These are phyloP conservation scores for Lepus americanus DNA, from an alignment of 2,113 vertebrate species.

Conservation along the genomic window DNA sequence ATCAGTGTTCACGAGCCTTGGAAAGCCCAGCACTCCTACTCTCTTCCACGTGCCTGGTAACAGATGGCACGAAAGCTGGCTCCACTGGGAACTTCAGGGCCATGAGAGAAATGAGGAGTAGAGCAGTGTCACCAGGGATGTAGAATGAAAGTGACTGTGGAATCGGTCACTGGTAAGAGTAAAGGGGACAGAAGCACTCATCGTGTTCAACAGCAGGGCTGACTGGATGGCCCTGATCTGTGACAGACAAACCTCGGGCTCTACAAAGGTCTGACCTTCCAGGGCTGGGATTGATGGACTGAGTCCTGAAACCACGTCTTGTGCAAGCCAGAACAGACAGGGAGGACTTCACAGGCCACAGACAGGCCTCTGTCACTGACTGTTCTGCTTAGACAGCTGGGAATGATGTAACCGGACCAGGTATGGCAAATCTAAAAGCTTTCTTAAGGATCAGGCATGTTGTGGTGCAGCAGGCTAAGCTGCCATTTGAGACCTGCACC, in stretches of 20 bases:
- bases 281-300: too few relatives aligned
- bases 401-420: background rate
- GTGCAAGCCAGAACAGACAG: background rate
- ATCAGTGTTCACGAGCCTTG: background rate
- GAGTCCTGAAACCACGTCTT: background rate
- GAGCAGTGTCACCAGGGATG: background rate
- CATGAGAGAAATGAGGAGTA: background rate
- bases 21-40: background rate
- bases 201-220: background rate
- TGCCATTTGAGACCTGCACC: too few relatives aligned
- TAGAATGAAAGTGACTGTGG: background rate
- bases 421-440: background rate
- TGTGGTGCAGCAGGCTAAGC: too few relatives aligned
- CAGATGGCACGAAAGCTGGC: accelerated
- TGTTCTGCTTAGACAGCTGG: background rate
- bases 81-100: too few relatives aligned
- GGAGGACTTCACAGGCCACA: accelerated
- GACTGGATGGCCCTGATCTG: background rate
- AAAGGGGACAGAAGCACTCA: background rate
- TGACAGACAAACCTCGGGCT: background rate
- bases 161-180: background rate
- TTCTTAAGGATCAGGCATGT: background rate
- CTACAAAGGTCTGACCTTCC: accelerated
- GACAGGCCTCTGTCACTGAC: accelerated
- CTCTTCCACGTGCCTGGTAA: background rate